These are phyloP conservation scores for Clytia hemisphaerica DNA, from an alignment of 30 jellyfish, hydroid and myxozoan species.

Conservation along the genomic window DNA sequence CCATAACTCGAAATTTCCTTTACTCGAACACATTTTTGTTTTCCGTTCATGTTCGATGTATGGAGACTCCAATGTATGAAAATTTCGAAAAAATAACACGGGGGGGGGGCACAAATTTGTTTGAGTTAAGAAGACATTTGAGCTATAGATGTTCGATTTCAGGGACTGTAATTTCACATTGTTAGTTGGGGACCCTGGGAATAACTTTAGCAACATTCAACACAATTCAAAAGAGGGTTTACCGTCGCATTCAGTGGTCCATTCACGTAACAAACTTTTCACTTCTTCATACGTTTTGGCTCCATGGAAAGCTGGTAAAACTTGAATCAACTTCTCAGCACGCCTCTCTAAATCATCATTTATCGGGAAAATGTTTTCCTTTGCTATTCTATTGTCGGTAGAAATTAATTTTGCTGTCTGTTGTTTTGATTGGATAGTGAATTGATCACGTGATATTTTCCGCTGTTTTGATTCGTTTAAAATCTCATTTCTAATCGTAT, in stretches of 20 bases:
- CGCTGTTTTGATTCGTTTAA: conserved; percentile 7
- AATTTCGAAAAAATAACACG: neutral
- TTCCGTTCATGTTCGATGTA: no score
- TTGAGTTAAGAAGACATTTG: neutral
- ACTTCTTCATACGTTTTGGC: conserved; percentile 6
- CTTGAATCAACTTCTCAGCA: conserved; percentile 5
- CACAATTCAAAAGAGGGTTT: no score
- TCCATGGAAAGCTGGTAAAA: conserved; percentile 9
- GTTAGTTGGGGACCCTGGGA: no score
- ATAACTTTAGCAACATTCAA: no score
- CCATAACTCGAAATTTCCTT: no score
- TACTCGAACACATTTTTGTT: no score
- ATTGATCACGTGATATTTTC: conserved; percentile 5
- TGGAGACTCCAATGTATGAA: neutral
- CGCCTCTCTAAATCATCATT: neutral
- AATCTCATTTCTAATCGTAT: conserved; percentile 44
- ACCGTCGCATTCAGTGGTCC: conserved; percentile 42
- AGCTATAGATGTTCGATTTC: neutral
- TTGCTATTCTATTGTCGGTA: neutral
- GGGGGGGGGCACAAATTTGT: neutral
- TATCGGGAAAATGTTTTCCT: neutral
- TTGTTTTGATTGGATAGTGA: neutral
- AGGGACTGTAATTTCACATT: no score
- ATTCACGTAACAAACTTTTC: conserved; percentile 16
- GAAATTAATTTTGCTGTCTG: neutral